Percentiles rank a stretch among this genome's conserved stretches.
These are phyloP conservation scores for Neodiprion fabricii DNA, from an alignment of 1,140 invertebrate species.

Conservation along the genomic window DNA sequence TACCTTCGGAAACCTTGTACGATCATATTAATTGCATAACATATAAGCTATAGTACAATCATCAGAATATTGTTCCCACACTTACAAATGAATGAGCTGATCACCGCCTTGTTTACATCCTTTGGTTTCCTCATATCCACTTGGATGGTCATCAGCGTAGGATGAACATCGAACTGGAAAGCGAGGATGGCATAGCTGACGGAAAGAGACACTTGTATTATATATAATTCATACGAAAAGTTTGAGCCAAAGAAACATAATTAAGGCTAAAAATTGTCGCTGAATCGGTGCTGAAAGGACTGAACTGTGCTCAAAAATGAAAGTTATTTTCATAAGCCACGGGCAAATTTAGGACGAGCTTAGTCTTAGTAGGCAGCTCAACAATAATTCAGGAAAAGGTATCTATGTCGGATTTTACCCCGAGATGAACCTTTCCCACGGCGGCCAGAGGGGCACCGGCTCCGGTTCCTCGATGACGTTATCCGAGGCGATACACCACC, in stretches of 20 bases:
- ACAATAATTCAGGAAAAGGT: too few relatives aligned
- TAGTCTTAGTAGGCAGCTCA: too few relatives aligned
- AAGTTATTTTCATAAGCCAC: too few relatives aligned
- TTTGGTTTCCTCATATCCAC: constrained; percentile 77
- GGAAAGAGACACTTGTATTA: constrained; percentile 2
- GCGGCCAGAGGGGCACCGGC: constrained; percentile 46
- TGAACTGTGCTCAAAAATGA: too few relatives aligned
- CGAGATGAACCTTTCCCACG: constrained; percentile 56
- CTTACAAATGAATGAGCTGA: constrained; percentile 70
- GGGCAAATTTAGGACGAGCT: too few relatives aligned
- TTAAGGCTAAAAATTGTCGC: too few relatives aligned
- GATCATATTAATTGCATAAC: neutral
- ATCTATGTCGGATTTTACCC: constrained; percentile 33
- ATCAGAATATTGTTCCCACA: neutral
- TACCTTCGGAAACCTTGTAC: too few relatives aligned
- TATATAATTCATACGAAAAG: neutral
- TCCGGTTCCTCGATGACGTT: constrained; percentile 35
- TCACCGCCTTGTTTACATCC: constrained; percentile 69
- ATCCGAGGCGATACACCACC: constrained; percentile 54
- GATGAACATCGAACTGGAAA: constrained; percentile 79
- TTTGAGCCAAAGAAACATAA: too few relatives aligned
- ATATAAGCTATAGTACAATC: neutral
- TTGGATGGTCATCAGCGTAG: constrained; percentile 78
- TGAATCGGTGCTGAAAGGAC: too few relatives aligned
- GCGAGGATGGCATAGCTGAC: constrained; percentile 55